Conservation (phyloP, 2,888 invertebrate genomes). For the Cheilosia vernalis region DNA sequence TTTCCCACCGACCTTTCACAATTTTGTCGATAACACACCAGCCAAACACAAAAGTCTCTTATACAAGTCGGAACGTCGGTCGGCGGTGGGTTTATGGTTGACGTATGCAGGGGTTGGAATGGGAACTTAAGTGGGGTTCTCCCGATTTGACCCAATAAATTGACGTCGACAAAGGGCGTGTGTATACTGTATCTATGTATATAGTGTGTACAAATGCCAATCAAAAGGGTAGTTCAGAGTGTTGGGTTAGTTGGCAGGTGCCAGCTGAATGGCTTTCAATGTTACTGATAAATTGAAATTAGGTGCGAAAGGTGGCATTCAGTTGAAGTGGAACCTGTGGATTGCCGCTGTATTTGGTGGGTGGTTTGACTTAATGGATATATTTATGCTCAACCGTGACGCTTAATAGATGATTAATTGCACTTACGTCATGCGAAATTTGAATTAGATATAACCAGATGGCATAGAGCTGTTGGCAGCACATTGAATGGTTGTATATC, state of each 20-base stretch:
- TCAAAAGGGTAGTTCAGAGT: conserved; percentile 1
- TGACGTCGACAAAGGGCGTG: conserved; percentile 1
- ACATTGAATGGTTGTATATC: conserved; percentile 15
- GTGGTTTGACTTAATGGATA: conserved; percentile 23
- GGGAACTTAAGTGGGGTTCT: conserved; percentile 8
- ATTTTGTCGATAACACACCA: conserved; percentile 5
- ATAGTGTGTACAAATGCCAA: neutral
- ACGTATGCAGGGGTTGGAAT: neutral
- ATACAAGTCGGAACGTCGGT: conserved; percentile 6
- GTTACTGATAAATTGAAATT: conserved; percentile 68
- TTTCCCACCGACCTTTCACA: conserved; percentile 9
- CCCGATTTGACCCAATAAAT: conserved; percentile 28
- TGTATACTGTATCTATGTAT: too few relatives aligned
- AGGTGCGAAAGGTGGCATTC: conserved; percentile 66
- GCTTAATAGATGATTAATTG: conserved; percentile 71
- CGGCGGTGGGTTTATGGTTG: neutral
- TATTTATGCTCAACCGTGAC: conserved; percentile 51
- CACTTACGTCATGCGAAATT: conserved; percentile 33
- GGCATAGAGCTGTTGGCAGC: neutral
- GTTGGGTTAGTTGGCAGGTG: conserved; percentile 23
- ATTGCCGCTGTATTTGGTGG: conserved; percentile 12
- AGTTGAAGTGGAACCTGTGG: conserved; percentile 57
- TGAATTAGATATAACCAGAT: conserved; percentile 33
- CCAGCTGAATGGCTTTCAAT: conserved; percentile 58
- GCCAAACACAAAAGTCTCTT: conserved; percentile 8